Base-by-base conservation (phyloP, 2,888 invertebrate species). In the Lamellibrachia satsuma region DNA sequence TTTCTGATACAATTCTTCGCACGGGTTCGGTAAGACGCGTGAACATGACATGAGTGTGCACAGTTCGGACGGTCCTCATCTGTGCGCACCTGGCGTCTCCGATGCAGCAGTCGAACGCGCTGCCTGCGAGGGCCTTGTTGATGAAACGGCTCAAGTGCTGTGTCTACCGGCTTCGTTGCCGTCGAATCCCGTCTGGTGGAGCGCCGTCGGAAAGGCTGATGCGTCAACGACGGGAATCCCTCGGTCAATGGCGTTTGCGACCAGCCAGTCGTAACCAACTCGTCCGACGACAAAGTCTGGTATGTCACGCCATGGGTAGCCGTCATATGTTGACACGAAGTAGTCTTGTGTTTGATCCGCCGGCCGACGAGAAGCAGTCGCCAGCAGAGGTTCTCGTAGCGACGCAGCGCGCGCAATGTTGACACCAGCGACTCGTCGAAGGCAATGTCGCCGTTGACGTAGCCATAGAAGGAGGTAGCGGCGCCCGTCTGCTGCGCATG, bases 271-370 rank as follows among this genome's bases (percentile, higher is more conserved):
- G 92, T 95, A 95, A 0, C 95, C 95, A 51, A 94, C 92, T 22
- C 95, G 94, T n/a, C 95, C 95, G 91, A 95, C 95, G 57, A 95
- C 95, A 92, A 95, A 95, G 91, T 95, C 95, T 51, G 95, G 95
- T 51, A 95, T 94, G 51, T 94, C 94, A 57, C 93, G 93, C 95
- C 95, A 95, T 4, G 95, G 95, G 93, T 94, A 95, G 15, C 93
- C 93, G 27, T 94, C 93, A 39, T 91, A 60, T 57, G 94, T 94
- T 3, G 95, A 95, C 52, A 95, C 95, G 92, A 95, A 95, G 92
- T 94, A 95, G 93, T 95, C 95, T 92, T 11, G 75, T 75, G 15
- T 15, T 75, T 75, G 75, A 75, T 15, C 22, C 75, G 75, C 15
- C 75, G 75, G 22, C 75, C 75, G 75, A 75, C 75, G 75, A 75